A percentile compares a stretch with the other conserved stretches of the same genome.
phyloP scores from a whole-genome alignment of 2,888 invertebrate genomes.

The Zonitis immaculata region DNA sequence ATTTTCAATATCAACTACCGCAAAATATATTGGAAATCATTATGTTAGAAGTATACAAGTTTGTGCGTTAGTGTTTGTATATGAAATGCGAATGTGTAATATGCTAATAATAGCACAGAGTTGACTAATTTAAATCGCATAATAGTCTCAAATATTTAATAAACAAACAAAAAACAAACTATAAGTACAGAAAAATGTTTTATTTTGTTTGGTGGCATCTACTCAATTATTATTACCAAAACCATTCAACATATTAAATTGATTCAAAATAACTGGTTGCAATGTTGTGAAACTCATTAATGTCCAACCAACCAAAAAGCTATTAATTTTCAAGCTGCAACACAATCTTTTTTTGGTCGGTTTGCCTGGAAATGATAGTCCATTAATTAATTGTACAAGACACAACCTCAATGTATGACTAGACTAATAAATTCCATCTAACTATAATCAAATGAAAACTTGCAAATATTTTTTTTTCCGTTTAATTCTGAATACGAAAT shows the following conservation, averaged over 20 bases:
- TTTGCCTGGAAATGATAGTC: neutral
- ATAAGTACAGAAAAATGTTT: too few relatives aligned
- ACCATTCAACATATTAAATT: neutral
- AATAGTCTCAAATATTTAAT: neutral
- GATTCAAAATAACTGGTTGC: slow-evolving; percentile 1
- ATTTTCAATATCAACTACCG: neutral
- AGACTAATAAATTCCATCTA: neutral
- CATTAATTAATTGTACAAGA: slow-evolving; percentile 2
- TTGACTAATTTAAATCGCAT: neutral
- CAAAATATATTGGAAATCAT: neutral
- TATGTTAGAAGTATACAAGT: neutral
- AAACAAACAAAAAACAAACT: too few relatives aligned
- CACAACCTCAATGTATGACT: neutral
- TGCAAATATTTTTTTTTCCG: too few relatives aligned
- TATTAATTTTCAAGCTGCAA: neutral
- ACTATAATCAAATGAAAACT: neutral
- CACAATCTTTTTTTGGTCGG: slow-evolving; percentile 1
- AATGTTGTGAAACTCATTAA: slow-evolving; percentile 2
- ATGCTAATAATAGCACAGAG: neutral
- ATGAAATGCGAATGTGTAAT: neutral
- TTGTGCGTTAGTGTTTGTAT: neutral
- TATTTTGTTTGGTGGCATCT: too few relatives aligned
- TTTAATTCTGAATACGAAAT: too few relatives aligned
- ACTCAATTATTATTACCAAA: neutral
- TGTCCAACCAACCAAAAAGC: slow-evolving; percentile 1